Evolutionary conservation across 2,888 invertebrate species (phyloP).

Genomic region (Eristalinus sepulchralis): DNA sequence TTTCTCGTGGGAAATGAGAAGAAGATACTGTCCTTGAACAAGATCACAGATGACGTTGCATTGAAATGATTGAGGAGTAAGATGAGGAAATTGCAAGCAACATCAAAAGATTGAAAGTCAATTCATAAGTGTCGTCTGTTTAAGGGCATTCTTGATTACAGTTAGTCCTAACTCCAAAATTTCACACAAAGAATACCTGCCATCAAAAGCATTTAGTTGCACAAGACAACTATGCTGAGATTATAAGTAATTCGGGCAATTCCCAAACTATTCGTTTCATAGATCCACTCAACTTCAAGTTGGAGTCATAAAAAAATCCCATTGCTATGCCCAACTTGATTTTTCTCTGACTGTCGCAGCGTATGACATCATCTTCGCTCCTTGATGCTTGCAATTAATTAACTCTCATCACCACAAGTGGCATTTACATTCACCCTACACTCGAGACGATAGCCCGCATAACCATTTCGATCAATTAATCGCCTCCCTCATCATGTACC

Average conservation of each 20-base stretch:
- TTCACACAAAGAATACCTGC: too few species aligned
- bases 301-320: not conserved
- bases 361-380: conserved; percentile 39
- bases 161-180: too few species aligned
- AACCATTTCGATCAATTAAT: conserved; percentile 36
- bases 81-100: too few species aligned
- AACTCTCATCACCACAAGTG: conserved; percentile 44
- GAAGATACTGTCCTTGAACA: not conserved
- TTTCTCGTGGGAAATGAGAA: not conserved
- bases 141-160: too few species aligned
- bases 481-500: conserved; percentile 17
- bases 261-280: not conserved
- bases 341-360: not conserved
- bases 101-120: too few species aligned
- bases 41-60: too few species aligned
- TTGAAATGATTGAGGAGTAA: too few species aligned
- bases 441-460: conserved; percentile 38
- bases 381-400: conserved; percentile 55
- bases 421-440: conserved; percentile 22
- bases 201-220: too few species aligned
- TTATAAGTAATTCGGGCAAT: too few species aligned
- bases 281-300: not conserved
- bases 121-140: too few species aligned
- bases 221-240: too few species aligned
- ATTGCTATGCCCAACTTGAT: not conserved